Base-by-base conservation (phyloP, 2,888 invertebrate species). In the Erpobdella octoculata region DNA sequence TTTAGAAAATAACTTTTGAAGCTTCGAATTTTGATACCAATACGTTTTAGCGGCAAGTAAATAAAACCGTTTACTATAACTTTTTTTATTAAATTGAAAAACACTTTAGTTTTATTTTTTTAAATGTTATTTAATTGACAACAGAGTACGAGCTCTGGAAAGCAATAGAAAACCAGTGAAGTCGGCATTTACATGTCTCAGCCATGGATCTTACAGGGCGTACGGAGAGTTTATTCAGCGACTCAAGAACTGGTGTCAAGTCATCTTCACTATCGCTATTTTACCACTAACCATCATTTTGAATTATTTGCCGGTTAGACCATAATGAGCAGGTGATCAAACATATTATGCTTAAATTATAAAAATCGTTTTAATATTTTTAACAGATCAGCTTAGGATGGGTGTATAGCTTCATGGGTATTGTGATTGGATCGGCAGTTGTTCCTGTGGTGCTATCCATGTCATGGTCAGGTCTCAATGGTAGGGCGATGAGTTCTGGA, bases 341-440 rank as follows among this genome's bases (percentile, higher is more conserved):
- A n/a, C n/a, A n/a, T n/a, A n/a, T n/a, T n/a, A n/a, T n/a, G n/a
- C n/a, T n/a, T n/a, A n/a, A n/a, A n/a, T n/a, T 41, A 12, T 12
- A 41, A 41, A 41, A 41, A 41, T 41, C 41, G 9, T 18, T 41
- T 18, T 18, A 41, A 41, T 41, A 18, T 41, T 41, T 41, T 41
- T 41, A 41, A 41, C 66, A 74, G 74, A 41, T 74, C 31, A 71
- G 69, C 37, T 75, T 84, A 21, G 79, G 79, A 28, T 82, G 83
- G 79, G 77, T 83, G 15, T 83, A 84, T 74, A 74, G 80, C 35
- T 80, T 84, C 72, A 83, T 83, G 81, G 83, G 83, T 0, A 77
- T 83, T 37, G 74, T 83, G 48, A 81, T 84, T 58, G 81, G 83
- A 5, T 81, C 82, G 2, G 81, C 82, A 1, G 83, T 84, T 6